These are phyloP conservation scores for Holcopasites calliopsidis DNA, from an alignment of 1,140 invertebrate genomes.

Conservation along the genomic window DNA sequence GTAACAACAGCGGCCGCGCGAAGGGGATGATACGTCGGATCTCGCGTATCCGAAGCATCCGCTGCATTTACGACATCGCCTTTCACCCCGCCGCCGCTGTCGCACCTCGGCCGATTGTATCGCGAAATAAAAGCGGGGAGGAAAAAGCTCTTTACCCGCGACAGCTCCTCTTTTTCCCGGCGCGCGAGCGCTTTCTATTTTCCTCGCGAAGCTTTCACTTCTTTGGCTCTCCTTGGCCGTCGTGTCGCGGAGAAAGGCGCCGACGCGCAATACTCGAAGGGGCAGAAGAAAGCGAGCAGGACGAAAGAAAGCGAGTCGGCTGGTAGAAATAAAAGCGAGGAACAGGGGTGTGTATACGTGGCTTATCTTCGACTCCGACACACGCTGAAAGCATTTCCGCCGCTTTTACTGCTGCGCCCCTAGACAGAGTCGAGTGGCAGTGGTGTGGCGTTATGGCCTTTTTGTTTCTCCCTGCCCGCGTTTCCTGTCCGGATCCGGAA, in stretches of 20 bases:
- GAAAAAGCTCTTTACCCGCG: neutral
- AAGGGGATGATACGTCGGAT: neutral
- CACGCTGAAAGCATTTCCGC: conserved; percentile 1
- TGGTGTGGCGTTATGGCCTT: neutral
- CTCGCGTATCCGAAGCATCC: neutral
- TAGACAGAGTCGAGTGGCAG: conserved; percentile 44
- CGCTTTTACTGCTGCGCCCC: conserved; percentile 1
- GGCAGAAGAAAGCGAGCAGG: too few species aligned
- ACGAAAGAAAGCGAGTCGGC: neutral
- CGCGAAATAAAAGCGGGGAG: neutral
- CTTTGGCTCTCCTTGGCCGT: neutral
- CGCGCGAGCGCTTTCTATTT: neutral
- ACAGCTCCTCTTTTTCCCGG: neutral
- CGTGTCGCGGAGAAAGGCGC: neutral
- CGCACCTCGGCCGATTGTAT: conserved; percentile 11
- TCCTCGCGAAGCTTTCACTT: neutral
- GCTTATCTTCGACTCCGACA: conserved; percentile 45
- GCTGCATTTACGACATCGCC: conserved; percentile 1
- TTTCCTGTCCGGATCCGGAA: neutral
- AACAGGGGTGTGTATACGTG: conserved; percentile 17
- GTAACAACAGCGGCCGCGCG: neutral
- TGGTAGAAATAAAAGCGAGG: neutral
- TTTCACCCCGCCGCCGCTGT: neutral
- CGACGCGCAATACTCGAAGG: neutral
- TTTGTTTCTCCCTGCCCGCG: neutral